A percentile compares a stretch with the other conserved stretches of the same genome.
phyloP scores from a whole-genome alignment of 2,888 invertebrate genomes.

The Allolobophora icterica region DNA sequence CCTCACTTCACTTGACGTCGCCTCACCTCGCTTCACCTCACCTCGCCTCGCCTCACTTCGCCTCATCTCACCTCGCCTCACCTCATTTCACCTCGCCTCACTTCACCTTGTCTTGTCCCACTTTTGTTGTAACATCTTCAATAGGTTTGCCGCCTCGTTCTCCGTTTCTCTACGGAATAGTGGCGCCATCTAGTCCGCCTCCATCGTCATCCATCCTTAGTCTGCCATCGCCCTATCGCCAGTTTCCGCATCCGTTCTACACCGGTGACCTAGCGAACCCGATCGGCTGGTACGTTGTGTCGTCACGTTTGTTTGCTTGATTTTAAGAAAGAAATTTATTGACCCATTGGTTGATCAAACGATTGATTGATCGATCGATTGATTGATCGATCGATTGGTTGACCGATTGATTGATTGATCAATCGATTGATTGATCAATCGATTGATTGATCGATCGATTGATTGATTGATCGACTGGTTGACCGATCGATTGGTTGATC shows the following conservation, averaged over 20 bases:
- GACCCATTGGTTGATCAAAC: background rate
- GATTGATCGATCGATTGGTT: too few species aligned
- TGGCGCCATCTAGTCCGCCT: background rate
- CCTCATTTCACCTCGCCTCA: background rate
- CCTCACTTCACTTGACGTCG: too few species aligned
- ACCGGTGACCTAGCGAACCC: background rate
- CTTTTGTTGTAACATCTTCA: background rate
- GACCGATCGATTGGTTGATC: too few species aligned
- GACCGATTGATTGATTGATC: too few species aligned
- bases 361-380: background rate
- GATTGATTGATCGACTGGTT: background rate
- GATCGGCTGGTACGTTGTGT: background rate
- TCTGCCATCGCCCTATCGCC: background rate
- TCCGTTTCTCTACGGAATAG: background rate
- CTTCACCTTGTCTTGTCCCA: background rate
- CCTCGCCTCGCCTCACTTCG: too few species aligned
- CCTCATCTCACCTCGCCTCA: too few species aligned
- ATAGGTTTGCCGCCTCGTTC: background rate
- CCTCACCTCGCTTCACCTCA: too few species aligned
- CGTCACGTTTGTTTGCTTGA: background rate
- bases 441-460: background rate
- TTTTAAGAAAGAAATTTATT: background rate
- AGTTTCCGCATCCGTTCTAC: slow-evolving; percentile 21
- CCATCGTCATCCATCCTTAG: background rate
- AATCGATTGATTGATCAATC: background rate